Conservation (phyloP, 2,113 vertebrate species). For the Aspiorhynchus laticeps region DNA sequence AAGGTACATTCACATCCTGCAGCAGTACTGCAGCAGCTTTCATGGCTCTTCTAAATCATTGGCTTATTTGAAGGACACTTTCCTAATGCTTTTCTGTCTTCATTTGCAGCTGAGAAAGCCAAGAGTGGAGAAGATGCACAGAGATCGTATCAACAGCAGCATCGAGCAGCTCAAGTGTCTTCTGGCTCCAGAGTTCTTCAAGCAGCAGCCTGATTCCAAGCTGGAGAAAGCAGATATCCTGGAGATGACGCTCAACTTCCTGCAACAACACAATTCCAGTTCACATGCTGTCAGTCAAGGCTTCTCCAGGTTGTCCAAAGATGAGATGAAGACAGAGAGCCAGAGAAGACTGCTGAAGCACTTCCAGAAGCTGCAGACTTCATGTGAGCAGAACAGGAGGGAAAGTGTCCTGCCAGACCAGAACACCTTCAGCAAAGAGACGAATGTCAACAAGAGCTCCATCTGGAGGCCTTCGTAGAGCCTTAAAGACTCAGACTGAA, state of each 20-base stretch:
- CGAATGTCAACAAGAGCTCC: constrained; percentile 49
- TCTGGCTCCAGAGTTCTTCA: constrained; percentile 40
- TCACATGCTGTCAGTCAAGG: background rate
- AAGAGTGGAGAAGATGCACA: constrained; percentile 56
- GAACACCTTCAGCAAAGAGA: constrained; percentile 59
- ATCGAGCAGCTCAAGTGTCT: constrained; percentile 42
- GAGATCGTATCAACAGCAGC: constrained; percentile 54
- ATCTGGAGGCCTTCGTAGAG: constrained; percentile 74
- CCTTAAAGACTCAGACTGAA: background rate
- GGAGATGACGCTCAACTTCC: constrained; percentile 65
- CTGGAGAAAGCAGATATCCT: constrained; percentile 73
- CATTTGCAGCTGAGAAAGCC: constrained; percentile 58
- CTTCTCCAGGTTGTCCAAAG: constrained; percentile 4
- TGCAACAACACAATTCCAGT: background rate
- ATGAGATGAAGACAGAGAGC: constrained; percentile 21
- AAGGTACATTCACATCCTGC: constrained; percentile 63
- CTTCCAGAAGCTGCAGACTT: constrained; percentile 50
- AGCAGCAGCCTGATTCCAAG: constrained; percentile 63
- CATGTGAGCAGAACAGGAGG: constrained; percentile 50
- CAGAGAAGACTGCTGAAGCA: constrained; percentile 55
- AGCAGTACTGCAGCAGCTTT: constrained; percentile 40
- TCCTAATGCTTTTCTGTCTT: background rate
- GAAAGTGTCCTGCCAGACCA: constrained; percentile 52
- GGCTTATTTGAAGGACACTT: background rate
- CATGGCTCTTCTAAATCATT: background rate